phyloP scores from a whole-genome alignment of 2,113 vertebrate species.

The Albula glossodonta region DNA sequence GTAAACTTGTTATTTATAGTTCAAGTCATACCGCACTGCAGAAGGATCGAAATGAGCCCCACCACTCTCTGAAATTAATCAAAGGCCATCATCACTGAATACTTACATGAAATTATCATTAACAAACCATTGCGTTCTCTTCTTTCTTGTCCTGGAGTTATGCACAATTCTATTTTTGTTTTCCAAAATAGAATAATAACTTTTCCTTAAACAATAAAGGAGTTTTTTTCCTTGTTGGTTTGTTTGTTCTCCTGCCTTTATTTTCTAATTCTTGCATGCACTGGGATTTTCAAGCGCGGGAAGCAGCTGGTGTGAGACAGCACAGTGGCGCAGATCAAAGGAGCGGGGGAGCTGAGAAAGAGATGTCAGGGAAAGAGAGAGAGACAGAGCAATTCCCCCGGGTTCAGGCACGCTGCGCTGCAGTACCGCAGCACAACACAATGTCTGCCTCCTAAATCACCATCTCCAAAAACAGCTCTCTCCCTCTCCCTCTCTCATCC shows the following conservation, averaged over 20 bases:
- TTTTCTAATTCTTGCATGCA: slow-evolving; percentile 26
- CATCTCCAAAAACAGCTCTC: slow-evolving; percentile 34
- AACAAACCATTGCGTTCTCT: neutral
- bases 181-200: slow-evolving; percentile 33
- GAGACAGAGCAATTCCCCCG: slow-evolving; percentile 34
- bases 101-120: slow-evolving; percentile 1
- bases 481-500: slow-evolving; percentile 35
- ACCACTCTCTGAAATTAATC: neutral
- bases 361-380: slow-evolving; percentile 43
- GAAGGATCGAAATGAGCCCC: neutral
- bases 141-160: neutral
- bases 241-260: slow-evolving; percentile 31
- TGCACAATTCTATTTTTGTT: slow-evolving; percentile 8
- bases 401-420: slow-evolving; percentile 23
- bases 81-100: neutral
- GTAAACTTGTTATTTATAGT: neutral
- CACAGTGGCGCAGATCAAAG: slow-evolving; percentile 47
- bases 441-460: slow-evolving; percentile 39
- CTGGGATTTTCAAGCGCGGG: slow-evolving; percentile 37
- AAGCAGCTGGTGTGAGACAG: slow-evolving; percentile 39
- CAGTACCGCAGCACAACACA: slow-evolving; percentile 25
- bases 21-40: neutral
- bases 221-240: slow-evolving; percentile 11
- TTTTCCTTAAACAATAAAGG: slow-evolving; percentile 24
- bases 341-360: slow-evolving; percentile 14